These are phyloP conservation scores for Macrosoma leucophasiata DNA, from an alignment of 2,888 invertebrate species.

Conservation along the genomic window DNA sequence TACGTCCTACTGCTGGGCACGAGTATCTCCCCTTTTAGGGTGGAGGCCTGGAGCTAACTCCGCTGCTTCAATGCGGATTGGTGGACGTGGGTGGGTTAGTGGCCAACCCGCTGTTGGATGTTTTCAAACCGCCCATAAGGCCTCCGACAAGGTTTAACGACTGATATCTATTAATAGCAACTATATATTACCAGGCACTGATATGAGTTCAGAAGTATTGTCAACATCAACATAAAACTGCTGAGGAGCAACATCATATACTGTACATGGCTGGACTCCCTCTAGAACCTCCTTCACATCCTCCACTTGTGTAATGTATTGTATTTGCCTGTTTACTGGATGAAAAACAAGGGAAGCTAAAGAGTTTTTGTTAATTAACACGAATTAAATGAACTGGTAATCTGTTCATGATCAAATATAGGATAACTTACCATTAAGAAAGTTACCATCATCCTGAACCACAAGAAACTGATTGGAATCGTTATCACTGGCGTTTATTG, in stretches of 20 bases:
- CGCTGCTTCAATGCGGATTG: no score
- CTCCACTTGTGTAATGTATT: conserved; percentile 48
- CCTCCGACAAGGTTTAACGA: no score
- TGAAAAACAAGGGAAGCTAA: conserved; percentile 11
- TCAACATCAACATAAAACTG: conserved; percentile 55
- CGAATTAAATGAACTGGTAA: neutral
- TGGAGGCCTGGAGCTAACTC: no score
- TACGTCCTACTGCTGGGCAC: no score
- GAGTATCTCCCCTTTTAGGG: no score
- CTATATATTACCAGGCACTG: conserved; percentile 49
- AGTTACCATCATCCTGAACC: conserved; percentile 57
- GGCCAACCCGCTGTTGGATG: no score
- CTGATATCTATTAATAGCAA: no score
- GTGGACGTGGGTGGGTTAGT: no score
- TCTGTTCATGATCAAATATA: neutral
- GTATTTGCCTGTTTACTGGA: conserved; percentile 53
- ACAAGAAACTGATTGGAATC: conserved; percentile 51
- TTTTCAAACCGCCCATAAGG: no score
- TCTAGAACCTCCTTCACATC: conserved; percentile 41
- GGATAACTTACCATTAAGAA: conserved; percentile 38
- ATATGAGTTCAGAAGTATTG: conserved; percentile 42
- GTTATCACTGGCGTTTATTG: conserved; percentile 32
- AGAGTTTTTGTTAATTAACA: neutral
- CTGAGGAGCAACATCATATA: conserved; percentile 50
- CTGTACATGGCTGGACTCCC: conserved; percentile 38